Evolutionary conservation across 1,140 invertebrate species (phyloP).

Genomic region (Drosophila aff.): DNA sequence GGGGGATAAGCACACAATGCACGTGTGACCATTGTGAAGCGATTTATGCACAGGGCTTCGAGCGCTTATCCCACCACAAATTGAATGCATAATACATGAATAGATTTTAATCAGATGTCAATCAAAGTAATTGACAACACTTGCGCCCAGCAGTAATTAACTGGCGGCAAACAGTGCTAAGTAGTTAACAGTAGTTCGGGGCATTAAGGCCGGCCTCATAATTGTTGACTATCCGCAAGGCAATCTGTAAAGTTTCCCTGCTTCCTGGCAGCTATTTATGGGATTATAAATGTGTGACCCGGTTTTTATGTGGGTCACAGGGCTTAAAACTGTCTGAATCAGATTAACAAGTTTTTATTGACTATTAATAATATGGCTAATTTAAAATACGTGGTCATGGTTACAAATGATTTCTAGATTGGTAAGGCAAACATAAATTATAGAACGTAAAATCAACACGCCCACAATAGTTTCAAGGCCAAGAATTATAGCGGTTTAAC

Average conservation of each 20-base stretch:
- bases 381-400: background rate
- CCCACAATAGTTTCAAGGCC: background rate
- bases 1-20: background rate
- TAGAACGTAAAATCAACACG: background rate
- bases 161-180: background rate
- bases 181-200: slow-evolving; percentile 22
- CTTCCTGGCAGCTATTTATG: background rate
- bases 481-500: background rate
- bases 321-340: background rate
- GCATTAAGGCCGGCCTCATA: background rate
- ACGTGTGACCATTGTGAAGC: slow-evolving; percentile 23
- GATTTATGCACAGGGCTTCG: slow-evolving; percentile 35
- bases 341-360: slow-evolving; percentile 1
- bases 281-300: slow-evolving; percentile 1
- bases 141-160: slow-evolving; percentile 19
- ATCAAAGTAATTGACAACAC: slow-evolving; percentile 39
- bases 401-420: background rate
- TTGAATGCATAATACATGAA: slow-evolving; percentile 38
- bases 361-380: background rate
- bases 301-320: slow-evolving; percentile 4
- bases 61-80: slow-evolving; percentile 37
- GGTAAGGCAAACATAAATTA: background rate
- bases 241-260: slow-evolving; percentile 7
- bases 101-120: slow-evolving; percentile 53
- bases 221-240: slow-evolving; percentile 2